Percentiles rank a stretch among this genome's conserved stretches.
Conservation (phyloP, 2,797 vertebrate genomes). For the Gephyroberyx darwinii region DNA sequence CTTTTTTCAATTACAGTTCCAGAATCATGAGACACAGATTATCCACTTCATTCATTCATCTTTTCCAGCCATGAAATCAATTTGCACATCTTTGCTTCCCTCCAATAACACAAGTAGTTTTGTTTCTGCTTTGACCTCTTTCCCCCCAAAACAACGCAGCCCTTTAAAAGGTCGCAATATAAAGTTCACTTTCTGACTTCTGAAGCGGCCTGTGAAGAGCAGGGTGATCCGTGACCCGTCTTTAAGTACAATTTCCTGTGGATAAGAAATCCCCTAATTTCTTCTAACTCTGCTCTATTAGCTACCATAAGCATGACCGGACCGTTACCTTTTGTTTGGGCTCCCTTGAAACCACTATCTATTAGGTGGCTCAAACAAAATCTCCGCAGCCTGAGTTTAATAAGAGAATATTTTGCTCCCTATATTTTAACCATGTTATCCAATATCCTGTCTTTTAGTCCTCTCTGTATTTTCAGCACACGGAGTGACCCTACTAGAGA, state of each 20-base stretch:
- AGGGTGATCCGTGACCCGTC: constrained; percentile 77
- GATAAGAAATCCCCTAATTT: constrained; percentile 78
- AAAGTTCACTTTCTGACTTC: constrained; percentile 66
- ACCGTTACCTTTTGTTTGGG: constrained; percentile 79
- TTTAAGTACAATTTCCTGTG: constrained; percentile 84
- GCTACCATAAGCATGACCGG: constrained; percentile 81
- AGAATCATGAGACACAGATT: constrained; percentile 41
- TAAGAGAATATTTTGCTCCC: constrained; percentile 79
- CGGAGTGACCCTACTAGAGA: constrained; percentile 42
- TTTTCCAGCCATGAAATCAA: constrained; percentile 59
- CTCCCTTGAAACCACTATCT: constrained; percentile 80
- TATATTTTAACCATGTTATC: constrained; percentile 82
- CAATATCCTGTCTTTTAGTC: constrained; percentile 77
- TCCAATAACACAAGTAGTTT: constrained; percentile 54
- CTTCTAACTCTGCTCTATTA: constrained; percentile 77
- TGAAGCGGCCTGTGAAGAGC: constrained; percentile 70
- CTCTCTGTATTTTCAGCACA: constrained; percentile 61
- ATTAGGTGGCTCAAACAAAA: constrained; percentile 81
- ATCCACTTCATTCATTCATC: constrained; percentile 47
- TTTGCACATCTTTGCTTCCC: constrained; percentile 52
- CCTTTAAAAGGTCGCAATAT: constrained; percentile 57
- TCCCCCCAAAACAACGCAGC: constrained; percentile 18
- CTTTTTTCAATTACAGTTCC: constrained; percentile 43
- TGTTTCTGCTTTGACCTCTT: constrained; percentile 56
- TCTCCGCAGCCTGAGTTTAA: constrained; percentile 79